These are phyloP conservation scores for Neotoma lepida DNA, from an alignment of 2,113 vertebrate genomes.

Conservation along the genomic window DNA sequence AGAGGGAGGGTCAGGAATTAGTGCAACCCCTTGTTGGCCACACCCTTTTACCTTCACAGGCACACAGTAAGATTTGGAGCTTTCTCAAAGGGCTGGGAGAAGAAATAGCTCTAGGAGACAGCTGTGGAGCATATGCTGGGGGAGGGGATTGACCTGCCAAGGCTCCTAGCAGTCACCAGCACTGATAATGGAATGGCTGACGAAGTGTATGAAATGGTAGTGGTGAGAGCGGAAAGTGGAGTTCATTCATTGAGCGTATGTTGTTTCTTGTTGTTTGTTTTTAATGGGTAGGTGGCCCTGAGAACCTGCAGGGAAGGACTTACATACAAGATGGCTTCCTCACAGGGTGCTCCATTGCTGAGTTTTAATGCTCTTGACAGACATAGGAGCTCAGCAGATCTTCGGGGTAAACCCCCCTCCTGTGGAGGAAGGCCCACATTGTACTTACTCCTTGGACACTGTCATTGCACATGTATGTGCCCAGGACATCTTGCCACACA, in stretches of 20 bases:
- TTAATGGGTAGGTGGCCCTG: neutral
- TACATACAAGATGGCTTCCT: neutral
- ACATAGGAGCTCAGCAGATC: neutral
- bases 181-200: neutral
- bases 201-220: accelerated
- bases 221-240: neutral
- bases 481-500: neutral
- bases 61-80: neutral
- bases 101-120: neutral
- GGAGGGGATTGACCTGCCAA: neutral
- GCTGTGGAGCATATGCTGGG: accelerated
- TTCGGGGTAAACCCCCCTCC: neutral
- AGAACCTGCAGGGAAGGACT: neutral
- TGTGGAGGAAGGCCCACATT: neutral
- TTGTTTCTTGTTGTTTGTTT: neutral
- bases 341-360: accelerated
- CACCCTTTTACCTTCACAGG: neutral
- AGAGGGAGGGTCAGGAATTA: accelerated
- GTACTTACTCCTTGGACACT: too few species aligned
- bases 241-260: neutral
- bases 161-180: neutral
- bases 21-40: too few species aligned
- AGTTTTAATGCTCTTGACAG: neutral
- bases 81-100: neutral
- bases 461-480: neutral